Percentiles rank a stretch among this genome's conserved stretches.
Conservation (phyloP, 2,113 vertebrate species). For the Equus przewalskii region DNA sequence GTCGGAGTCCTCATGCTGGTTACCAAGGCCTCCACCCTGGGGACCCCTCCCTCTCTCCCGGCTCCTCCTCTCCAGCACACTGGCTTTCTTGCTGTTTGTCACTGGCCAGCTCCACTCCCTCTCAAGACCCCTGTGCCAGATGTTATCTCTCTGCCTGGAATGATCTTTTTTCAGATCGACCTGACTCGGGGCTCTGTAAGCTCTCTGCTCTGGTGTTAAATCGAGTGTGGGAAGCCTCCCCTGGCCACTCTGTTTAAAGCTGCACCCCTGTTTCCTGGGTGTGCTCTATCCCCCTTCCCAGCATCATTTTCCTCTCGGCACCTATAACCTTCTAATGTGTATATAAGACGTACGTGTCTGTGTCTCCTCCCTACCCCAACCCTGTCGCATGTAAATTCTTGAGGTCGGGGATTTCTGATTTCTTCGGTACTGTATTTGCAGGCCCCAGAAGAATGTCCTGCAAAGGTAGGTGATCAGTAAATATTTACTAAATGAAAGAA, state of each 20-base stretch:
- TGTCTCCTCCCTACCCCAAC: background rate
- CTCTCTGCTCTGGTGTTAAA: background rate
- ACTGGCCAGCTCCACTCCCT: too few relatives aligned
- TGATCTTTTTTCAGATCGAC: background rate
- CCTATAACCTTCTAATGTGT: background rate
- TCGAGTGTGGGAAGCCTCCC: background rate
- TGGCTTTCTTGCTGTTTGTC: too few relatives aligned
- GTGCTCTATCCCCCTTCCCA: background rate
- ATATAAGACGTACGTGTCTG: fast-evolving
- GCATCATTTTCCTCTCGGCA: background rate
- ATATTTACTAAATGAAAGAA: background rate
- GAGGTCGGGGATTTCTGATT: background rate
- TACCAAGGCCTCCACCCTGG: background rate
- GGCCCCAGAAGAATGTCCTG: background rate
- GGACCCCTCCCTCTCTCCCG: too few relatives aligned
- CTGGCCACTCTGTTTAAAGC: background rate
- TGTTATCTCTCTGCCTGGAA: background rate
- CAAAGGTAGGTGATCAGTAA: background rate
- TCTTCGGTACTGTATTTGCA: too few relatives aligned
- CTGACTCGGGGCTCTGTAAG: background rate
- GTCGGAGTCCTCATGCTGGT: background rate
- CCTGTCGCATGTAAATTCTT: background rate
- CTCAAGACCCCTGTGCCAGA: background rate
- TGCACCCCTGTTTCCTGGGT: fast-evolving
- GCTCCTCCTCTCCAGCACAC: too few relatives aligned